A percentile compares a stretch with the other conserved stretches of the same genome.
phyloP scores from a whole-genome alignment of 2,888 invertebrate genomes.

The Drosophila infuscata region DNA sequence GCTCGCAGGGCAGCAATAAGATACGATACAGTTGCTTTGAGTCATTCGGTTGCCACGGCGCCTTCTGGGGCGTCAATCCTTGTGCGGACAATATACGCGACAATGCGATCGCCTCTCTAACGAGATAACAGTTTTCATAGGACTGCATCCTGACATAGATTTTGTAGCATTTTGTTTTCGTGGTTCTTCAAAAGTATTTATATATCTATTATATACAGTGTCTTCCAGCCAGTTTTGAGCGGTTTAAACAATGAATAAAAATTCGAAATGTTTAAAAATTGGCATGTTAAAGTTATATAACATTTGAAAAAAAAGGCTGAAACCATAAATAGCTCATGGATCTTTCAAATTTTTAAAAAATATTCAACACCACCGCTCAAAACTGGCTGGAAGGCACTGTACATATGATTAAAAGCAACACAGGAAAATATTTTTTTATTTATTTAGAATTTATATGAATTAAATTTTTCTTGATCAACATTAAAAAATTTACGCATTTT shows the following conservation, averaged over 20 bases:
- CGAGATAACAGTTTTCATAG: conserved; percentile 11
- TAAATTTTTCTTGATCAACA: conserved; percentile 7
- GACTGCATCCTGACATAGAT: neutral
- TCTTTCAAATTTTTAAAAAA: no score
- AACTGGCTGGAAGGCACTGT: no score
- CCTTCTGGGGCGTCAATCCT: conserved; percentile 90
- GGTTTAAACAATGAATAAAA: no score
- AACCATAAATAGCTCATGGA: no score
- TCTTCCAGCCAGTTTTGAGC: no score
- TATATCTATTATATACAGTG: neutral
- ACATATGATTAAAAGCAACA: neutral
- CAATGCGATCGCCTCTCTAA: conserved; percentile 48
- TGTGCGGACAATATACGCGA: conserved; percentile 87
- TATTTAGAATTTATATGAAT: conserved; percentile 39
- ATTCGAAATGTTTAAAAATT: no score
- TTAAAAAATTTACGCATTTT: neutral
- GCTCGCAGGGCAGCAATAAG: conserved; percentile 86
- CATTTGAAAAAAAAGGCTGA: no score
- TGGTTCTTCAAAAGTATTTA: conserved; percentile 9
- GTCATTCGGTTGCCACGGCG: conserved; percentile 89
- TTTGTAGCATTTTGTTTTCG: neutral
- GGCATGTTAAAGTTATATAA: no score
- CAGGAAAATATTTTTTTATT: conserved; percentile 26
- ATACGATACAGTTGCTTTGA: conserved; percentile 89
- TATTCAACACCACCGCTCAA: no score